These are phyloP conservation scores for Aurelia aurita complex sp. Pacific DNA, from an alignment of 30 jellyfish, hydroid and myxozoan species.

Conservation along the genomic window DNA sequence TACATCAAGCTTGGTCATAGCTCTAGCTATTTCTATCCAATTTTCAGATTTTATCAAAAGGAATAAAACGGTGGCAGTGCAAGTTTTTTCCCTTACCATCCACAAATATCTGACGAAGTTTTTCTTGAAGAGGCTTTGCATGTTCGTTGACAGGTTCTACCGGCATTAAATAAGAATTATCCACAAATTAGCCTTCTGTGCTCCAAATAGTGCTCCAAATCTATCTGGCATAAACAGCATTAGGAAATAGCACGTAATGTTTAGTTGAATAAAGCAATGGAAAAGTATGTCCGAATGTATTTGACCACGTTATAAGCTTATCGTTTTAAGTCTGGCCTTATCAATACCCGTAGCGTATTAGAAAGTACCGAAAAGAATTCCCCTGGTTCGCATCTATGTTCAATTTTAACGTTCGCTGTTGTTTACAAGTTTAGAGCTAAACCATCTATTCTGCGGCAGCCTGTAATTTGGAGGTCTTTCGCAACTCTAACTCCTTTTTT, in stretches of 20 bases:
- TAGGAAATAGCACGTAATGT: constrained; percentile 1
- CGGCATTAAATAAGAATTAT: too few species aligned
- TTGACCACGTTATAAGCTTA: constrained; percentile 38
- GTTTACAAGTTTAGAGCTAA: constrained; percentile 9
- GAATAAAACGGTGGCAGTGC: too few species aligned
- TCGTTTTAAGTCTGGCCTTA: constrained; percentile 43
- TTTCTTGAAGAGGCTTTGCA: too few species aligned
- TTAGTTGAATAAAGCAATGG: constrained; percentile 3
- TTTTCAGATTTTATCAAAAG: too few species aligned
- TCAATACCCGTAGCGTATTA: constrained; percentile 50
- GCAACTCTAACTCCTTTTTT: too few species aligned
- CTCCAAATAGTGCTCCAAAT: neutral
- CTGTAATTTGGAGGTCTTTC: constrained; percentile 14
- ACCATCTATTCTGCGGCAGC: constrained; percentile 26
- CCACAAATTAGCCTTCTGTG: too few species aligned
- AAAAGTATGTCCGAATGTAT: constrained; percentile 36
- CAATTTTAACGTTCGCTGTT: constrained; percentile 11
- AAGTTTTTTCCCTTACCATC: too few species aligned
- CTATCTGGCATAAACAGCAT: neutral
- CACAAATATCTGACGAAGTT: too few species aligned
- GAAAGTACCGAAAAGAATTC: constrained; percentile 49
- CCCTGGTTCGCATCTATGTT: constrained; percentile 21
- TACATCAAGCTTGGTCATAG: too few species aligned
- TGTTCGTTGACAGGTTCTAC: too few species aligned
- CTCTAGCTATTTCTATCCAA: too few species aligned